Evolutionary conservation across 1,140 invertebrate species (phyloP).

Genomic region (Samia ricini): DNA sequence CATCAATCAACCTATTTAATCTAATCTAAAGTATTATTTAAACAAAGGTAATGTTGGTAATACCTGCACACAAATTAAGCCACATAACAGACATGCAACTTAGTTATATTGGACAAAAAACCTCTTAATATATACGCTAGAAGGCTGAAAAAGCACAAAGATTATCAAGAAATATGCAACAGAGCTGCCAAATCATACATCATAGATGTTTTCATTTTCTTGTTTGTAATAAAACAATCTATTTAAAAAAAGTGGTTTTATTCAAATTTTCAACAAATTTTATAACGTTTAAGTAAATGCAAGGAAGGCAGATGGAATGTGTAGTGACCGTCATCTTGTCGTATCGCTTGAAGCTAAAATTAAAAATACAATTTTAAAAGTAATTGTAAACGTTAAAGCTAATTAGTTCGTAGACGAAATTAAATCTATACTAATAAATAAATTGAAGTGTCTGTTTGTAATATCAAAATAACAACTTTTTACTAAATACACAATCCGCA

Average conservation of each 20-base stretch:
- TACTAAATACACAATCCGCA: too few relatives aligned
- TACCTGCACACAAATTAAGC: slow-evolving; percentile 40
- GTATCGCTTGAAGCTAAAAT: slow-evolving; percentile 47
- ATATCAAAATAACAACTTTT: too few relatives aligned
- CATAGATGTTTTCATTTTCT: not conserved
- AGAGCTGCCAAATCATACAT: not conserved
- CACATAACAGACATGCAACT: slow-evolving; percentile 50
- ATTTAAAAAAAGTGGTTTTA: not conserved
- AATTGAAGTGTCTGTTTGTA: too few relatives aligned
- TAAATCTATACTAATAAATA: too few relatives aligned
- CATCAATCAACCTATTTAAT: not conserved
- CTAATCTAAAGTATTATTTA: not conserved
- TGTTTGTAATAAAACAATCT: not conserved
- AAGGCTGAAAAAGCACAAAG: slow-evolving; percentile 34
- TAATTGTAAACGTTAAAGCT: too few relatives aligned
- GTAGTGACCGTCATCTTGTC: slow-evolving; percentile 38
- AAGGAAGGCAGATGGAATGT: slow-evolving; percentile 50
- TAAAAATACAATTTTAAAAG: slow-evolving; percentile 10
- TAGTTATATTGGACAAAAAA: slow-evolving; percentile 41
- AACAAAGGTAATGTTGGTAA: slow-evolving; percentile 51
- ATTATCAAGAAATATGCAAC: slow-evolving; percentile 3
- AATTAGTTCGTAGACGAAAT: too few relatives aligned
- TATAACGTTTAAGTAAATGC: slow-evolving; percentile 32
- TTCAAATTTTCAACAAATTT: slow-evolving; percentile 19
- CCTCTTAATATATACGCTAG: slow-evolving; percentile 46